Evolutionary conservation across 2,797 vertebrate species (phyloP), one percentile per base, ranked within the genome.

Genomic region (Streptopelia turtur): DNA sequence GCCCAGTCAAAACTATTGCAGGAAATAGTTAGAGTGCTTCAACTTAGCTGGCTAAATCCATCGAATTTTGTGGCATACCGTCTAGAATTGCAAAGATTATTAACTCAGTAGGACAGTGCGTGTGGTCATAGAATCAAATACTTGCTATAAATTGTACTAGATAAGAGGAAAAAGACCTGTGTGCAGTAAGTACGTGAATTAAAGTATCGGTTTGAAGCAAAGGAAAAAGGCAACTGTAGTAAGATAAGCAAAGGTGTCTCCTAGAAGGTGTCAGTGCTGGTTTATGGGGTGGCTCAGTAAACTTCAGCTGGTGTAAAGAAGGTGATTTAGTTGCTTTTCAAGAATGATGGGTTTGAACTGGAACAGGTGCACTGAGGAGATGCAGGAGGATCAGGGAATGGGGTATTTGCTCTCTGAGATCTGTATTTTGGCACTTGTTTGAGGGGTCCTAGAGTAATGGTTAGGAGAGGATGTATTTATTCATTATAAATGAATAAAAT

Each of bases 21-120:
- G 39, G 8, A 39, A 49, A 49, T 49, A 39, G 21, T 28, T 61
- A 61, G 55, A 71, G 30, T 20, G 22, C 63, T 31, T 27, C 45
- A 52, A 27, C 6, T 43, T 68, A 37, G 16, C 39, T 78, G 33
- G 33, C 24, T 71, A 50, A 57, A 37, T 50, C 35, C 23, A 28
- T 52, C 23, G 27, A 9, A 43, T 28, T 49, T 5, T 35, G 31
- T 52, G 31, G 25, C 64, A 14, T 57, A 31, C 17, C 11, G 10
- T 45, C 10, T 37, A 37, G 52, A 28, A 45, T 23, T 59, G n/a
- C n/a, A 45, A 59, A 74, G 20, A 28, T 49, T 4, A 80, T 59
- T 7, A 80, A 52, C 31, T 64, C 1, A 0, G 22, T 30, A 57
- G 66, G 31, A 59, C 20, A n/a, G 27, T 2, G 1, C 28, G 22